Conservation (phyloP, 1,140 invertebrate species). For the Homarus americanus region DNA sequence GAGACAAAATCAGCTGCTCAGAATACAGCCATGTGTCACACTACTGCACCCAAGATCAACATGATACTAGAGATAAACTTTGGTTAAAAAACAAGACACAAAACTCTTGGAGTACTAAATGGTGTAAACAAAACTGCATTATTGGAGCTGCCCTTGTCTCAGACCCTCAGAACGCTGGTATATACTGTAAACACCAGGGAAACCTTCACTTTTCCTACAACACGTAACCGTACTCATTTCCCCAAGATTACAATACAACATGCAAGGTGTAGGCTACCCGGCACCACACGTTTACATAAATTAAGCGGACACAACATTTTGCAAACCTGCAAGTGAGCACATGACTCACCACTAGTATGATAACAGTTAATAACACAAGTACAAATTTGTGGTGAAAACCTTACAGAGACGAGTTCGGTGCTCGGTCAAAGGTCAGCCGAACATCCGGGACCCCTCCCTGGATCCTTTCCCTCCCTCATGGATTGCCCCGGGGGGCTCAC, state of each 20-base stretch:
- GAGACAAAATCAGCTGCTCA: not conserved
- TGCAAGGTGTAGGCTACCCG: too few species aligned
- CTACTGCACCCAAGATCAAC: not conserved
- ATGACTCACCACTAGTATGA: not conserved
- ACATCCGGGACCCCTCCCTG: conserved; percentile 35
- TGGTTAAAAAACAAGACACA: too few species aligned
- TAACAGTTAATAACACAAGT: not conserved
- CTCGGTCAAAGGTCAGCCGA: conserved; percentile 12
- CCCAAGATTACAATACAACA: too few species aligned
- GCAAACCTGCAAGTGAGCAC: not conserved
- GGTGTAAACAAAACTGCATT: too few species aligned
- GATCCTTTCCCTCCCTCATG: conserved; percentile 12
- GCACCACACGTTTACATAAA: too few species aligned
- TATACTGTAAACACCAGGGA: too few species aligned
- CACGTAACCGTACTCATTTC: too few species aligned
- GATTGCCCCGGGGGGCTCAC: not conserved
- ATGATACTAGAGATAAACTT: too few species aligned
- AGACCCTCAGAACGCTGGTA: too few species aligned
- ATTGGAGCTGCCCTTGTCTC: too few species aligned
- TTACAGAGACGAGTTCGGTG: not conserved
- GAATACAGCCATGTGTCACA: not conserved
- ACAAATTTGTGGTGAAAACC: not conserved
- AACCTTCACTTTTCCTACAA: too few species aligned
- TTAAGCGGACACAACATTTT: not conserved
- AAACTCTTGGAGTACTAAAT: too few species aligned